phyloP scores from a whole-genome alignment of 1,140 invertebrate genomes.

The Mycetomoellerius zeteki region DNA sequence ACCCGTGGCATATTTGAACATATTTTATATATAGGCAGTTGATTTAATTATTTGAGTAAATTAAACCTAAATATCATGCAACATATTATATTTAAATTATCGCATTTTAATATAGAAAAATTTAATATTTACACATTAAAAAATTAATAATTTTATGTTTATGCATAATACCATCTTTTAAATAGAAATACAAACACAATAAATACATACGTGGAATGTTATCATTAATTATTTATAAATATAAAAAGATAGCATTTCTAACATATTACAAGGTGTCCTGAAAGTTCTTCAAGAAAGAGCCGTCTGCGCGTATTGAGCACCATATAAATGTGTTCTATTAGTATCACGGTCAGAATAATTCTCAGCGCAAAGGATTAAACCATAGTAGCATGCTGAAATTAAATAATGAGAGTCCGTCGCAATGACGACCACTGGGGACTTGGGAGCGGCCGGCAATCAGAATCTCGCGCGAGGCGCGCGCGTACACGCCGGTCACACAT shows the following conservation, averaged over 20 bases:
- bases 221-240: background rate
- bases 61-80: background rate
- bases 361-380: conserved; percentile 56
- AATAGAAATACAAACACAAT: background rate
- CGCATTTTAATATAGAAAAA: background rate
- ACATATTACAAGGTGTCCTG: background rate
- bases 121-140: background rate
- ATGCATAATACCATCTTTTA: background rate
- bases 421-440: conserved; percentile 74
- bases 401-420: conserved; percentile 55
- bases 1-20: background rate
- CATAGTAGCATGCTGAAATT: conserved; percentile 47
- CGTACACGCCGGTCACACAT: conserved; percentile 72
- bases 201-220: background rate
- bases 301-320: conserved; percentile 24
- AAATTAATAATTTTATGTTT: background rate
- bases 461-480: conserved; percentile 77
- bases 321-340: conserved; percentile 38
- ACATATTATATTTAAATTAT: background rate
- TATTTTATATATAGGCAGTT: background rate
- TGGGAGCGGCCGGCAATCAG: conserved; percentile 82
- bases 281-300: conserved; percentile 3
- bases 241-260: background rate
- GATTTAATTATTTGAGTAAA: background rate
- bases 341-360: conserved; percentile 58